phyloP scores from a whole-genome alignment of 1,140 invertebrate species.

The Ostrea denselamellosa region DNA sequence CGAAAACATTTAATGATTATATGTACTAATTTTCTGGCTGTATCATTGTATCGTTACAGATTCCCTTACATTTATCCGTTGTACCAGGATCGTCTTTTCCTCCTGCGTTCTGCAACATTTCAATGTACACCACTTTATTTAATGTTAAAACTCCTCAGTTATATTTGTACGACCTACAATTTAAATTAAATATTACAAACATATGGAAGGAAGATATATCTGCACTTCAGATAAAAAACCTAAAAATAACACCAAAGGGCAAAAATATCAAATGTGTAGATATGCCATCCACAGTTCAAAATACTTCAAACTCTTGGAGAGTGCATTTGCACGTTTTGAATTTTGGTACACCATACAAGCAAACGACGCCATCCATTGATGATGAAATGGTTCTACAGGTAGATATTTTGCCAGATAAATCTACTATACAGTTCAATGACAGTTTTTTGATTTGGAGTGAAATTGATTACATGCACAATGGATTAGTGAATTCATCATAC shows the following conservation, averaged over 20 bases:
- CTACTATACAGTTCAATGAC: not conserved
- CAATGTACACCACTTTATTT: not conserved
- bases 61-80: not conserved
- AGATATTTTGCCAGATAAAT: not conserved
- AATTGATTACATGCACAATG: too few species aligned
- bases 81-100: not conserved
- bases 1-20: too few species aligned
- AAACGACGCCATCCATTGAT: not conserved
- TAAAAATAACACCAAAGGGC: not conserved
- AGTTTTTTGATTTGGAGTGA: not conserved
- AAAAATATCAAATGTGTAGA: not conserved
- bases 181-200: not conserved
- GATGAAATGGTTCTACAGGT: not conserved
- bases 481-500: not conserved
- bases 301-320: not conserved
- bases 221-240: not conserved
- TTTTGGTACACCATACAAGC: not conserved
- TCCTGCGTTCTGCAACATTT: not conserved
- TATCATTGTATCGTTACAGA: not conserved
- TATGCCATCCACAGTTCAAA: not conserved
- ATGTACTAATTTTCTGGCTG: too few species aligned
- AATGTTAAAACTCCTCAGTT: not conserved
- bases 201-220: not conserved
- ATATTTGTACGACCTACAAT: not conserved
- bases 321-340: not conserved